A percentile compares a stretch with the other conserved stretches of the same genome.
These are phyloP conservation scores for Leptoteleia sp. DNA, from an alignment of 1,140 invertebrate species.

Conservation along the genomic window DNA sequence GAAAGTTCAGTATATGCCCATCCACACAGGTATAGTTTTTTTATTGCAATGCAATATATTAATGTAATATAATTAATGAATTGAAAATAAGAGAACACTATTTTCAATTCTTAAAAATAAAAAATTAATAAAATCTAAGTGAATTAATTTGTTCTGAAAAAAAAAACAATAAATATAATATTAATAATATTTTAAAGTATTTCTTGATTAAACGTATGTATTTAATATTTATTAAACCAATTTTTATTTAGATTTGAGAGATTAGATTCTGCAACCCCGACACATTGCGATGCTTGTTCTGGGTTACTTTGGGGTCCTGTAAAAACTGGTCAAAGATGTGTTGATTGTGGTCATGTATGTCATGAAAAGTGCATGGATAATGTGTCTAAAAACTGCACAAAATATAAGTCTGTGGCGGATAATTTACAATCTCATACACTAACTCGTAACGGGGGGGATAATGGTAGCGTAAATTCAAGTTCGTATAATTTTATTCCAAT, in stretches of 20 bases:
- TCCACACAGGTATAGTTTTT: conserved; percentile 84
- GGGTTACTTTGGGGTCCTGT: conserved; percentile 96
- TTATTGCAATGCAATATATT: too few species aligned
- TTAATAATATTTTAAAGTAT: too few species aligned
- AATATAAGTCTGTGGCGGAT: conserved; percentile 88
- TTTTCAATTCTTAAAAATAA: too few species aligned
- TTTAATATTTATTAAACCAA: too few species aligned
- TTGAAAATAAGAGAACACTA: too few species aligned
- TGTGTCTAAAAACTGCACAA: conserved; percentile 95
- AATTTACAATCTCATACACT: conserved; percentile 86
- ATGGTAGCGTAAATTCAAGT: conserved; percentile 86
- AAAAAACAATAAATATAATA: too few species aligned
- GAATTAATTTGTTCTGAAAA: too few species aligned
- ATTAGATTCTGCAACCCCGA: conserved; percentile 93
- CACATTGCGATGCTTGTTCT: conserved; percentile 94
- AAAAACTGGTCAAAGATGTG: conserved; percentile 92
- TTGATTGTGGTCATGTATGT: conserved; percentile 97
- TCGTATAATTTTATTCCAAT: neutral
- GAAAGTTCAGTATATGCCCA: conserved; percentile 87
- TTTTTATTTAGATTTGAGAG: conserved; percentile 87
- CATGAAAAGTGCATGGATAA: conserved; percentile 95
- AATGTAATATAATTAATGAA: too few species aligned
- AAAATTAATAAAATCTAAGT: too few species aligned
- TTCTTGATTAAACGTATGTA: too few species aligned
- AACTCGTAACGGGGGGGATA: conserved; percentile 84